Percentiles rank a stretch among this genome's conserved stretches.
These are phyloP conservation scores for Odontamblyopus rebecca DNA, from an alignment of 2,797 vertebrate species.

Conservation along the genomic window DNA sequence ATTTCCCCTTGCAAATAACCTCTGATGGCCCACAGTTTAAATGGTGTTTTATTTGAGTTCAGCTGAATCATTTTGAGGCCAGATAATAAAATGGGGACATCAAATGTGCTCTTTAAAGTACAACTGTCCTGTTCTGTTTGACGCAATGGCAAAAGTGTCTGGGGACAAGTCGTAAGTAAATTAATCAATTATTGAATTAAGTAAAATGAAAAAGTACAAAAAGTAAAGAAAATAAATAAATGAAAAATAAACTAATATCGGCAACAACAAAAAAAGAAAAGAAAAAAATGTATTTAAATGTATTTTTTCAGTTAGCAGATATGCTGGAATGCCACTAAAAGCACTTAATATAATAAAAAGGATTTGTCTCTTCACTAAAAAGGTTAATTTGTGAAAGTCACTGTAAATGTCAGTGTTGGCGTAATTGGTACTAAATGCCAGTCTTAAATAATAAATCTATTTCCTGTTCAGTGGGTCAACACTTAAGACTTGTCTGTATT, in stretches of 20 bases:
- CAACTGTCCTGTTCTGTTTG: slow-evolving; percentile 23
- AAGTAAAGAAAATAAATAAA: too few species aligned
- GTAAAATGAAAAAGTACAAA: too few species aligned
- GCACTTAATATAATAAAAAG: neutral
- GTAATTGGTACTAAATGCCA: slow-evolving; percentile 10
- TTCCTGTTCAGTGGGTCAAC: neutral
- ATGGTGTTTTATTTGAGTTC: slow-evolving; percentile 41
- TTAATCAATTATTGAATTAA: too few species aligned
- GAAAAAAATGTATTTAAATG: neutral
- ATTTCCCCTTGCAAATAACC: slow-evolving; percentile 66
- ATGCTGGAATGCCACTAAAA: neutral
- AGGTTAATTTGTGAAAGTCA: slow-evolving; percentile 6
- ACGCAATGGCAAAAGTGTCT: slow-evolving; percentile 15
- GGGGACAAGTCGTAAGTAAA: too few species aligned
- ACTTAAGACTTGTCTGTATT: neutral
- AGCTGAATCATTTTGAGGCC: slow-evolving; percentile 35
- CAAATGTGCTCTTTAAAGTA: slow-evolving; percentile 27
- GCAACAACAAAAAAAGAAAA: too few species aligned
- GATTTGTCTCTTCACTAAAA: neutral
- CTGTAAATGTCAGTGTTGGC: slow-evolving; percentile 9
- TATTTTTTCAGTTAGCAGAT: neutral
- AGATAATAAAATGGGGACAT: slow-evolving; percentile 17
- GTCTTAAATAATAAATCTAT: slow-evolving; percentile 14
- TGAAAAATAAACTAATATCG: too few species aligned
- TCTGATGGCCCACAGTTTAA: slow-evolving; percentile 59